phyloP scores from a whole-genome alignment of 2,797 vertebrate genomes.

The Clangula hyemalis region DNA sequence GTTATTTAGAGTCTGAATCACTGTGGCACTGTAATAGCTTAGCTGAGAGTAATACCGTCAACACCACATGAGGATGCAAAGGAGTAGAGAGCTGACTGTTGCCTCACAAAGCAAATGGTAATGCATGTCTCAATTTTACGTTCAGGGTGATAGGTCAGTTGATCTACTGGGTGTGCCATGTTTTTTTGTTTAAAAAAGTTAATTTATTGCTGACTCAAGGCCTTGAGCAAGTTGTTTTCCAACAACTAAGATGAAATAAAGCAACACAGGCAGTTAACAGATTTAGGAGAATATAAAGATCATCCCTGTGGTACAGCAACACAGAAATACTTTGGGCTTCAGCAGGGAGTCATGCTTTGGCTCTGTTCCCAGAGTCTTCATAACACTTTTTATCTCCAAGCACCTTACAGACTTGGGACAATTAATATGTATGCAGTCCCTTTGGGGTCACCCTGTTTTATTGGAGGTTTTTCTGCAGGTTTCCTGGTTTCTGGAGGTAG shows the following conservation, averaged over 20 bases:
- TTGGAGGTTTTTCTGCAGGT: neutral
- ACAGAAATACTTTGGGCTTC: neutral
- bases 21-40: neutral
- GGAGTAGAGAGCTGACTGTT: neutral
- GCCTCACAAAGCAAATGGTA: conserved; percentile 14
- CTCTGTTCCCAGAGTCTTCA: neutral
- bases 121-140: neutral
- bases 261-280: neutral
- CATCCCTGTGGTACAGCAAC: neutral
- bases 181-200: neutral
- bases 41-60: neutral
- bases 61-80: neutral
- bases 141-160: conserved; percentile 6
- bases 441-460: neutral
- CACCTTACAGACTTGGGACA: neutral
- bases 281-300: neutral
- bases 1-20: conserved; percentile 27
- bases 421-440: neutral
- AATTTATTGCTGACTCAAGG: conserved; percentile 41
- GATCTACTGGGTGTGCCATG: conserved; percentile 9
- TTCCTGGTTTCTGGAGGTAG: neutral
- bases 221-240: conserved; percentile 11
- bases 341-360: neutral
- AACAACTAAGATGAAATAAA: conserved; percentile 13
- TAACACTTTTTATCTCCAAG: neutral